Percentiles rank a stretch among this genome's conserved stretches.
Evolutionary conservation across 2,113 vertebrate genomes (phyloP).

Genomic region (Coracopsis vasa): DNA sequence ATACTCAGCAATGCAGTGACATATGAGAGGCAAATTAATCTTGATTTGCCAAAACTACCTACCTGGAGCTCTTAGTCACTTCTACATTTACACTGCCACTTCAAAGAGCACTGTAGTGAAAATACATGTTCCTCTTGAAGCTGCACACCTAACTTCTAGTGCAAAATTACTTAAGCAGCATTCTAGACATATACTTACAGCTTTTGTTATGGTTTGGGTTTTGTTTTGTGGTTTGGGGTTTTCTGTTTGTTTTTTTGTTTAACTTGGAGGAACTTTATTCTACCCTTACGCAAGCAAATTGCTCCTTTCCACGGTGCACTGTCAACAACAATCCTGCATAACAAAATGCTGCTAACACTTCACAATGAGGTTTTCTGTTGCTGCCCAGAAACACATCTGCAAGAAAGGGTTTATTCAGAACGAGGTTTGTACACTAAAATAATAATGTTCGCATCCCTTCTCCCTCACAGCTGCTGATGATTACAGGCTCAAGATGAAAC

Average conservation of each 20-base stretch:
- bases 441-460: background rate
- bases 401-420: background rate
- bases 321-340: background rate
- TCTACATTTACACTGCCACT: background rate
- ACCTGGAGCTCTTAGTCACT: background rate
- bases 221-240: background rate
- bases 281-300: background rate
- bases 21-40: background rate
- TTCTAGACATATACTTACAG: background rate
- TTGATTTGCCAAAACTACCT: background rate
- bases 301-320: background rate
- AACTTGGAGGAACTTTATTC: background rate
- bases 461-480: background rate
- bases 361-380: background rate
- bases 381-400: background rate
- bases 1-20: background rate
- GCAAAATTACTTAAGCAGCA: background rate
- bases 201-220: background rate
- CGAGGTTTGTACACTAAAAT: background rate
- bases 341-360: background rate
- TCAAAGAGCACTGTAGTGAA: slow-evolving; percentile 9
- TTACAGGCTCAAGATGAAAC: background rate
- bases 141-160: slow-evolving; percentile 21
- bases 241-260: background rate
- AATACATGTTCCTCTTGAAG: slow-evolving; percentile 1